These are phyloP conservation scores for Girardinus metallicus DNA, from an alignment of 2,797 vertebrate genomes.

Conservation along the genomic window DNA sequence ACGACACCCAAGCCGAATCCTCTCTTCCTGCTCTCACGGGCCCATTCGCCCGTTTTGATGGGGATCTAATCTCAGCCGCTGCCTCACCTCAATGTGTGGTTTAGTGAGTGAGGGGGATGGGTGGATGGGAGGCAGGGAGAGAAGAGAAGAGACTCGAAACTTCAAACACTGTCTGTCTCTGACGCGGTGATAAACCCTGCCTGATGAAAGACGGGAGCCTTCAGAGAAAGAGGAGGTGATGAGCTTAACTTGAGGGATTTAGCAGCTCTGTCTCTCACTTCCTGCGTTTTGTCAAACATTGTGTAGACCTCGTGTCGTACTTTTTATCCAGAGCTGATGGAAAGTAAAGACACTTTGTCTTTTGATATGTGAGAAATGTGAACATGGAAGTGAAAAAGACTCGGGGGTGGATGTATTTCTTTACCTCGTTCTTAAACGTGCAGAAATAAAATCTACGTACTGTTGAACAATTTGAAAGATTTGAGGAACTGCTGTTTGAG, in stretches of 20 bases:
- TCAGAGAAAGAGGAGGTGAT: slow-evolving; percentile 62
- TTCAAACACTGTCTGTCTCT: slow-evolving; percentile 68
- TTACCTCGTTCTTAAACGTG: no score
- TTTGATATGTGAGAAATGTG: slow-evolving; percentile 43
- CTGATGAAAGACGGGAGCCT: slow-evolving; percentile 73
- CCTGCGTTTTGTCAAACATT: slow-evolving; percentile 60
- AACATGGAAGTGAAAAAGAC: slow-evolving; percentile 2
- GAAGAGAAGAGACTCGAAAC: slow-evolving; percentile 48
- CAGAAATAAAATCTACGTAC: background rate
- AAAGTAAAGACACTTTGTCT: slow-evolving; percentile 44
- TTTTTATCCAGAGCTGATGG: slow-evolving; percentile 49
- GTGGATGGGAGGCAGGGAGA: background rate
- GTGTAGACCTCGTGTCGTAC: slow-evolving; percentile 42
- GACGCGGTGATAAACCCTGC: slow-evolving; percentile 64
- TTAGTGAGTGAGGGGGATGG: slow-evolving; percentile 32
- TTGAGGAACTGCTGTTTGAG: slow-evolving; percentile 13
- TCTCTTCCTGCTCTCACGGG: background rate
- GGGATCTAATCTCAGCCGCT: slow-evolving; percentile 43
- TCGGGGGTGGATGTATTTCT: background rate
- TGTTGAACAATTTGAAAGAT: background rate
- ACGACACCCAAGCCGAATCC: slow-evolving; percentile 25
- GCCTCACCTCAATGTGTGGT: slow-evolving; percentile 64
- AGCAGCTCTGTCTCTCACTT: slow-evolving; percentile 57
- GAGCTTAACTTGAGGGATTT: slow-evolving; percentile 80
- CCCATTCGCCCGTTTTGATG: slow-evolving; percentile 32